Evolutionary conservation across 23 tunicate genomes (phyloP).

Genomic region (Botrylloides violaceus): DNA sequence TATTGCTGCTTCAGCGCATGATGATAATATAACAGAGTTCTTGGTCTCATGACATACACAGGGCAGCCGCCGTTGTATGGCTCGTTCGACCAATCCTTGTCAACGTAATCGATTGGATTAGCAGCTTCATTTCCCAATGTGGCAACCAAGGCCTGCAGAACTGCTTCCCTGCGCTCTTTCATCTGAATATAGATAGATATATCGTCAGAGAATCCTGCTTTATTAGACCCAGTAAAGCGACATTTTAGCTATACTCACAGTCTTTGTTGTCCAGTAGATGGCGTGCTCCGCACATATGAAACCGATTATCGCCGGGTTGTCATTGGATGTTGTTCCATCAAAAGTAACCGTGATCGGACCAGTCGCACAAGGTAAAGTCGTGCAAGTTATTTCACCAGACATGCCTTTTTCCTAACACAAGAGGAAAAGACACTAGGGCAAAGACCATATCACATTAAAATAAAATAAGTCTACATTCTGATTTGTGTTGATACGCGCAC

Average conservation of each 20-base stretch:
- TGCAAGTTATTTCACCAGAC: slow-evolving; percentile 42
- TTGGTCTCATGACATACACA: slow-evolving; percentile 59
- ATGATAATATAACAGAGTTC: slow-evolving; percentile 48
- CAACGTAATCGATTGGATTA: slow-evolving; percentile 52
- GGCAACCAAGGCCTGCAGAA: slow-evolving; percentile 31
- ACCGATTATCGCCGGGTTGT: slow-evolving; percentile 72
- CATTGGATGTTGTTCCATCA: slow-evolving; percentile 70
- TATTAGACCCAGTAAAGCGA: too few species aligned
- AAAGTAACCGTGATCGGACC: slow-evolving; percentile 51
- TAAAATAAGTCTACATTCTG: too few species aligned
- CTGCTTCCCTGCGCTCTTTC: slow-evolving; percentile 50
- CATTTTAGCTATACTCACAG: too few species aligned
- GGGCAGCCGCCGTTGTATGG: slow-evolving; percentile 81
- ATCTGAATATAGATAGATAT: too few species aligned
- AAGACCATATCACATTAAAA: too few species aligned
- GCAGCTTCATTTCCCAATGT: slow-evolving; percentile 49
- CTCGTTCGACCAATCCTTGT: slow-evolving; percentile 80
- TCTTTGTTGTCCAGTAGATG: slow-evolving; percentile 51
- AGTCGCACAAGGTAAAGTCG: not conserved
- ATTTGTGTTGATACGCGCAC: too few species aligned
- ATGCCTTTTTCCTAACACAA: slow-evolving; percentile 20
- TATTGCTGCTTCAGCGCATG: slow-evolving; percentile 66
- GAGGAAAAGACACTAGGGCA: too few species aligned
- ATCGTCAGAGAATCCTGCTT: too few species aligned
- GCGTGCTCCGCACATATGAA: slow-evolving; percentile 88